Evolutionary conservation across 2,113 vertebrate species (phyloP), one percentile per base, ranked within the genome.

Genomic region (Gobio gobio): DNA sequence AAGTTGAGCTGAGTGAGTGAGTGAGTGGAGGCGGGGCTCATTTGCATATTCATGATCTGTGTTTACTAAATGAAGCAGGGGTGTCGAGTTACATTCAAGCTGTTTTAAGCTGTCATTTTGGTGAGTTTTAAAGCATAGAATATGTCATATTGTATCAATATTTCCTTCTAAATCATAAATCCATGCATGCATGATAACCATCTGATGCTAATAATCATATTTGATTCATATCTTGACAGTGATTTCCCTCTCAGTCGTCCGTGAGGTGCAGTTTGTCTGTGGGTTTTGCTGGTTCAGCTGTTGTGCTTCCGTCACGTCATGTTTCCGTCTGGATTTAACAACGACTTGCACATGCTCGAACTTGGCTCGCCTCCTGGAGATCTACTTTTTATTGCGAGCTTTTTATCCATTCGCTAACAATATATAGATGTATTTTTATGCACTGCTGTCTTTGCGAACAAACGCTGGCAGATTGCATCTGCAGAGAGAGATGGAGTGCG

Each of bases 401-500:
- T 70, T 70, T 70, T 70, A 54, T 70, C 80, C 80, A 36, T 83
- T 58, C 18, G 66, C 64, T 56, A 72, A 72, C 64, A 87, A 63
- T 80, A 43, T 80, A 43, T 29, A 72, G 63, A 63, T 56, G 58
- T 14, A 58, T 61, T 76, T 85, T 84, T 80, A 85, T 72, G 58
- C 84, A 64, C 83, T 86, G 51, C 47, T 63, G 59, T 68, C 80
- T 68, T 80, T 49, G 73, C 68, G 82, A 78, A 26, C 43, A 82
- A 40, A 78, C 43, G n/a, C 72, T 24, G 51, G 40, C 81, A 63
- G 75, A 88, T 86, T 24, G 66, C 78, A 72, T 88, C 85, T 59
- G 24, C 85, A 77, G 88, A 64, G 40, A 29, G 9, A 22, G 26
- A 58, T 20, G 45, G 45, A 26, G 56, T n/a, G 22, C 2, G 49